Base-by-base conservation (phyloP, 2,797 vertebrate species). In the Gastrophryne carolinensis region DNA sequence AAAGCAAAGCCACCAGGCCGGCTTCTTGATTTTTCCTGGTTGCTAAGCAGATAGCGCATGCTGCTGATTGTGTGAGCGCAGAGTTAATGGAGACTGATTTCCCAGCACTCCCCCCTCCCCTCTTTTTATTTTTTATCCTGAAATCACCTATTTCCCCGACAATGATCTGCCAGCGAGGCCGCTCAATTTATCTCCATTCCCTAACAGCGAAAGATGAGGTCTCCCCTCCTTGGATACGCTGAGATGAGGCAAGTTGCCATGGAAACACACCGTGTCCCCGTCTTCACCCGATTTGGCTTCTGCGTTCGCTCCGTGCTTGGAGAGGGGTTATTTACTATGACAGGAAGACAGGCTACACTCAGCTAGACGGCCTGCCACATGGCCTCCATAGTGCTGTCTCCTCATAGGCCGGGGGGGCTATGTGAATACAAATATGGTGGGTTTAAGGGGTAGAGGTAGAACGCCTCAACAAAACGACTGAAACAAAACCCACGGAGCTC, bases 61-160 rank as follows among this genome's bases (percentile, higher is more conserved):
- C 17, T 6, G 17, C 44, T 47, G 44, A 47, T n/a, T 2, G 17
- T 47, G 44, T 47, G 44, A 47, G 17, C 19, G 23, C 35, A 56
- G 35, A n/a, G 1, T 37, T 49, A 34, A 29, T 54, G 15, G 3
- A 30, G 44, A 17, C 66, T 35, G 64, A 67, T 13, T 10, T 39
- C 21, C n/a, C 21, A 6, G 13, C 37, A 9, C 15, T 10, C 29
- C 9, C 5, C 35, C 19, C 47, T 29, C 5, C n/a, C 17, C n/a
- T 29, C 34, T 13, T 26, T 6, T 21, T 34, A 47, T 30, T 8
- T 5, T 58, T 63, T 77, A 63, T 70, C 74, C 66, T 57, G 58
- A 77, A 70, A 56, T 77, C 58, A 70, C 66, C 66, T 71, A 63
- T 63, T 62, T 69, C 3, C 44, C 73, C n/a, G 37, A 49, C 74